Percentiles rank a stretch among this genome's conserved stretches.
These are phyloP conservation scores for Naja naja DNA, from an alignment of 2,113 vertebrate species.

Conservation along the genomic window DNA sequence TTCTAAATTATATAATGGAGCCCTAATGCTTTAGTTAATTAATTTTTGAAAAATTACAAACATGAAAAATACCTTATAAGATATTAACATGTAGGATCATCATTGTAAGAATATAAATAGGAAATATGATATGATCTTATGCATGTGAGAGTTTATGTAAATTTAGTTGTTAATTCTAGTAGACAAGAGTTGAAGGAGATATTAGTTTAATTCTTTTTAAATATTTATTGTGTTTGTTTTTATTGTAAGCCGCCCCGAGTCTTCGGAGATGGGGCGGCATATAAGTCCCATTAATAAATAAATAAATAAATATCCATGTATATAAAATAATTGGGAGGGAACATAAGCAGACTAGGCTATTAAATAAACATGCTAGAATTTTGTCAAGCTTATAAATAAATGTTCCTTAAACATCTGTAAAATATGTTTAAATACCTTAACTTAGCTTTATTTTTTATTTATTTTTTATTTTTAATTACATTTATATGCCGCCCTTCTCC, in stretches of 20 bases:
- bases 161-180: neutral
- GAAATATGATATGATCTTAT: neutral
- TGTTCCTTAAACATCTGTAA: neutral
- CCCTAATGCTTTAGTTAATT: neutral
- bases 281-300: too few relatives aligned
- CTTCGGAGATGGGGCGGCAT: too few relatives aligned
- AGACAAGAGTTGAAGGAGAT: neutral
- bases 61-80: neutral
- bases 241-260: too few relatives aligned
- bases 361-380: neutral
- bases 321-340: neutral
- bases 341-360: neutral
- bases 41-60: neutral
- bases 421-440: neutral
- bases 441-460: too few relatives aligned
- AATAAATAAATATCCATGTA: too few relatives aligned
- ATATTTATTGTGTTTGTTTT: too few relatives aligned
- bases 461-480: too few relatives aligned
- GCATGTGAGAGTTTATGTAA: neutral
- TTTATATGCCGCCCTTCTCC: too few relatives aligned
- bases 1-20: neutral
- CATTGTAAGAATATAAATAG: neutral
- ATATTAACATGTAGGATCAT: neutral
- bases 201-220: too few relatives aligned
- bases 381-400: neutral